Conservation (phyloP, 2,797 vertebrate species). For the Pantherophis vulpinus region DNA sequence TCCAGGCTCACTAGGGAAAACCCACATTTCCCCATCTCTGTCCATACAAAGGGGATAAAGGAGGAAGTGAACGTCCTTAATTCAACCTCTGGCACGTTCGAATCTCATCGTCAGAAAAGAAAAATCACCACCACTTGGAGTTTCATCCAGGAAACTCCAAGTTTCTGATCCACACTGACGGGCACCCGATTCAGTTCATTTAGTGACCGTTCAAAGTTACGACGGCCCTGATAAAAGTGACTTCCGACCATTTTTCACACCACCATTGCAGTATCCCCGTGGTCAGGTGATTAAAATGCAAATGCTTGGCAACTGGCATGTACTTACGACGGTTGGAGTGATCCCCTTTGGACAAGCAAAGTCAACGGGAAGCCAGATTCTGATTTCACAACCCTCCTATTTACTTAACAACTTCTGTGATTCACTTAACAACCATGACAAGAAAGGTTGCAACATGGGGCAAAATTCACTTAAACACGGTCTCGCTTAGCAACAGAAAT, state of each 20-base stretch:
- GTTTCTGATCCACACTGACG: not conserved
- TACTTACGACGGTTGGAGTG: not conserved
- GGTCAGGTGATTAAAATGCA: not conserved
- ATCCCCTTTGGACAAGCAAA: not conserved
- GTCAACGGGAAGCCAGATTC: not conserved
- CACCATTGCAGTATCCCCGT: not conserved
- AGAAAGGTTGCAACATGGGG: not conserved
- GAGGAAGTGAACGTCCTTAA: not conserved
- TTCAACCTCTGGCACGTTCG: not conserved
- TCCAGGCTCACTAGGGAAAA: not conserved
- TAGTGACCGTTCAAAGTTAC: not conserved
- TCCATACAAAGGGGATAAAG: not conserved
- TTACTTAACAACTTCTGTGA: not conserved
- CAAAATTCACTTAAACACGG: not conserved
- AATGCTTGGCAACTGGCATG: not conserved
- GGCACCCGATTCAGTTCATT: not conserved
- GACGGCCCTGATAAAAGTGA: not conserved
- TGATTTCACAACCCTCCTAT: not conserved
- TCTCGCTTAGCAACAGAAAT: not conserved
- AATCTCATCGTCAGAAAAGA: not conserved
- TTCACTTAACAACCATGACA: not conserved
- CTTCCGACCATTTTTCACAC: not conserved
- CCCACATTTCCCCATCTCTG: conserved; percentile 7
- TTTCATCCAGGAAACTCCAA: not conserved
- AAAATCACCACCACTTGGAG: not conserved